phyloP scores from a whole-genome alignment of 2,113 vertebrate genomes.

The Andinoacara biseriatus region DNA sequence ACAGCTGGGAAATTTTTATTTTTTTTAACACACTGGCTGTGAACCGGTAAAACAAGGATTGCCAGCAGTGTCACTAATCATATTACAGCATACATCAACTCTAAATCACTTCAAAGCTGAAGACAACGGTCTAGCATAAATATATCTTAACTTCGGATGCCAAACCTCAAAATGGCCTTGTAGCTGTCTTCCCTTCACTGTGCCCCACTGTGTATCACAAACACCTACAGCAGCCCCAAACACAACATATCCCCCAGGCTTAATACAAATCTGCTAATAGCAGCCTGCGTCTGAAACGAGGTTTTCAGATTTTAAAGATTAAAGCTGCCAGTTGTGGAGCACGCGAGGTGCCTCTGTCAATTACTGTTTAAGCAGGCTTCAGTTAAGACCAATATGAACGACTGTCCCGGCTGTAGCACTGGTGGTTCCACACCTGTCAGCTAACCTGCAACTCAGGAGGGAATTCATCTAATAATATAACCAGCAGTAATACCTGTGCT shows the following conservation, averaged over 20 bases:
- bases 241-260: slow-evolving; percentile 54
- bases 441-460: slow-evolving; percentile 25
- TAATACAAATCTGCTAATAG: slow-evolving; percentile 67
- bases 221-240: slow-evolving; percentile 40
- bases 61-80: slow-evolving; percentile 21
- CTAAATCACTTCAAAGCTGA: background rate
- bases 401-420: slow-evolving; percentile 22
- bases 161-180: background rate
- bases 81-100: slow-evolving; percentile 16
- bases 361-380: slow-evolving; percentile 61
- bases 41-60: background rate
- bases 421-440: slow-evolving; percentile 18
- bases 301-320: slow-evolving; percentile 65
- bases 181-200: background rate
- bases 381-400: slow-evolving; percentile 59
- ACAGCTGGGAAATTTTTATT: slow-evolving; percentile 8
- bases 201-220: background rate
- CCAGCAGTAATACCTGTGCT: slow-evolving; percentile 14
- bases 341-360: slow-evolving; percentile 33
- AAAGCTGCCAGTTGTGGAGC: slow-evolving; percentile 52
- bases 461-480: slow-evolving; percentile 40
- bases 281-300: slow-evolving; percentile 39
- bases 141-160: background rate
- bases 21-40: slow-evolving; percentile 5
- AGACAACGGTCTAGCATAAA: background rate